Conservation (phyloP, 2,113 vertebrate genomes). For the Hippotragus niger region DNA sequence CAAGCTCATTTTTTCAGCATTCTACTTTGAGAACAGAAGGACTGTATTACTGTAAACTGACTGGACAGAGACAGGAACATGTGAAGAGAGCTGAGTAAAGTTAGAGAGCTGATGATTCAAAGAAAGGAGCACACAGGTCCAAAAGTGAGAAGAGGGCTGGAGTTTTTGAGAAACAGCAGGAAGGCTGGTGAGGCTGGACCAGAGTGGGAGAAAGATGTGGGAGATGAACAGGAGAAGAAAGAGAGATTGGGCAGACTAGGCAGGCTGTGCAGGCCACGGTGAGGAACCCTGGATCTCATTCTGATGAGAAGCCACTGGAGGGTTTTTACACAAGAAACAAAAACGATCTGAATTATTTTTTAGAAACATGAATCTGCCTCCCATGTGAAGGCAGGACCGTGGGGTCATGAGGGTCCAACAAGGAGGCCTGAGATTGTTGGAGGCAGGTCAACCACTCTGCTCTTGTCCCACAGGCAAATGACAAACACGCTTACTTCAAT, state of each 20-base stretch:
- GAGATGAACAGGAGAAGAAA: background rate
- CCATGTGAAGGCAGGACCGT: background rate
- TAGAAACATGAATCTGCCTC: background rate
- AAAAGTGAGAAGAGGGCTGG: background rate
- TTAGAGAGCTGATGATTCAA: background rate
- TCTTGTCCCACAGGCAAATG: background rate
- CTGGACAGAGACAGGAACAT: background rate
- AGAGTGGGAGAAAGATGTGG: accelerated
- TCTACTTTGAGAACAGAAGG: background rate
- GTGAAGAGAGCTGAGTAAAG: background rate
- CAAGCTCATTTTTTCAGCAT: background rate
- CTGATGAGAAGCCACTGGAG: background rate
- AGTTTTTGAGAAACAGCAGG: background rate
- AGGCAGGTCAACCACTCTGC: background rate
- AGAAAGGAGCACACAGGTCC: background rate
- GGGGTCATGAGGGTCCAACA: background rate
- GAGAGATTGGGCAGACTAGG: background rate
- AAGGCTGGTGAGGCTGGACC: background rate
- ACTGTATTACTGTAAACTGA: background rate
- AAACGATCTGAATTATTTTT: background rate
- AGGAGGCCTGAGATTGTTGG: background rate
- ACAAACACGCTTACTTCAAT: background rate
- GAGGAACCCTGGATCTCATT: background rate
- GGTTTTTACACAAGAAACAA: background rate
- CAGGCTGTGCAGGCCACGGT: background rate